Evolutionary conservation across 2,888 invertebrate genomes (phyloP).

Genomic region (Phragmatobia fuliginosa): DNA sequence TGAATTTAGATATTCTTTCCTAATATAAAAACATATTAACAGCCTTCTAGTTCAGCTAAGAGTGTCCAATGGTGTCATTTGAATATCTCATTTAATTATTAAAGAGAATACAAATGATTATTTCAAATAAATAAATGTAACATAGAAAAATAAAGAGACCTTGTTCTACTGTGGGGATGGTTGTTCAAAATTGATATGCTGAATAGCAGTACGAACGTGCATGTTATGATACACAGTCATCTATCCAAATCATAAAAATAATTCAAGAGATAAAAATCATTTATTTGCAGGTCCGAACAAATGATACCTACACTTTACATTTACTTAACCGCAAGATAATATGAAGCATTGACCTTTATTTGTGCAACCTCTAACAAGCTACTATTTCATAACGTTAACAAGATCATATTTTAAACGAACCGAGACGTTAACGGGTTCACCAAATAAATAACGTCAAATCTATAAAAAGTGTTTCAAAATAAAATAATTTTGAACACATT

Average conservation of each 20-base stretch:
- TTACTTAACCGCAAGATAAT: slow-evolving; percentile 42
- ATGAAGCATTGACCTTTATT: slow-evolving; percentile 47
- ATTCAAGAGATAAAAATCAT: neutral
- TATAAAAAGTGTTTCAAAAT: slow-evolving; percentile 81
- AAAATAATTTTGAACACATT: slow-evolving; percentile 80
- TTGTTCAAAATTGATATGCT: neutral
- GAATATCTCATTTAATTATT: too few species aligned
- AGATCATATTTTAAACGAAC: slow-evolving; percentile 50
- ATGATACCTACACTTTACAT: slow-evolving; percentile 30
- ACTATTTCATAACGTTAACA: slow-evolving; percentile 61
- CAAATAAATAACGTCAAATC: slow-evolving; percentile 80
- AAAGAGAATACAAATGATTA: too few species aligned
- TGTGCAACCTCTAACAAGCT: slow-evolving; percentile 42
- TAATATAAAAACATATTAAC: too few species aligned
- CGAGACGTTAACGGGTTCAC: slow-evolving; percentile 59
- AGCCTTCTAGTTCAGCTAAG: too few species aligned
- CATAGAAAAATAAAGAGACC: too few species aligned
- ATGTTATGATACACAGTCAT: neutral
- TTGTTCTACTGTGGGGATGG: neutral
- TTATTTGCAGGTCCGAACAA: slow-evolving; percentile 19
- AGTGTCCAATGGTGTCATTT: too few species aligned
- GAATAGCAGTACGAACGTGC: neutral
- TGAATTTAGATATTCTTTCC: too few species aligned
- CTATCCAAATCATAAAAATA: neutral
- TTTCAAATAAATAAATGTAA: too few species aligned